Percentiles rank a stretch among this genome's conserved stretches.
phyloP scores from a whole-genome alignment of 2,888 invertebrate species.

The Pherbina coryleti region DNA sequence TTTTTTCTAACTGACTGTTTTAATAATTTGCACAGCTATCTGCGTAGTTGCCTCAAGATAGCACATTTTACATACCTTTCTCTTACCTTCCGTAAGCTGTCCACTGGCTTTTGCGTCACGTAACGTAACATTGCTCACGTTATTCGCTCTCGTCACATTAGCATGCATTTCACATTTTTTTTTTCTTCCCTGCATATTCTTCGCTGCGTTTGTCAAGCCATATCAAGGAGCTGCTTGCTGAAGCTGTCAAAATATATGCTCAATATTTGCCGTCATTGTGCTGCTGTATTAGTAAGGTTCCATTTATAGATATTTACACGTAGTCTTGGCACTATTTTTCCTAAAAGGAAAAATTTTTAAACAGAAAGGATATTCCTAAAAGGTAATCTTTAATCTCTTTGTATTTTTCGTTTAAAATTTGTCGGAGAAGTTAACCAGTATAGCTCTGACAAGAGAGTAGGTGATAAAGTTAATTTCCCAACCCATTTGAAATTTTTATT shows the following conservation, averaged over 20 bases:
- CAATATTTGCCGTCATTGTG: constrained; percentile 22
- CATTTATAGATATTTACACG: background rate
- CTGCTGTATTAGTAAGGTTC: background rate
- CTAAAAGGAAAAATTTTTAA: background rate
- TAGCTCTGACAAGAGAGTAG: no score
- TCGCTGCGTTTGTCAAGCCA: background rate
- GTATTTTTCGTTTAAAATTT: no score
- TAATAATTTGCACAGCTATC: background rate
- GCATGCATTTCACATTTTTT: constrained; percentile 23
- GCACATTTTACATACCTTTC: background rate
- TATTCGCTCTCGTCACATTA: constrained; percentile 22
- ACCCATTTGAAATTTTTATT: no score
- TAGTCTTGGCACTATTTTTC: background rate
- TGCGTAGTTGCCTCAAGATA: background rate
- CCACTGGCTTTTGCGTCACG: background rate
- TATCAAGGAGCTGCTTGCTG: constrained; percentile 7
- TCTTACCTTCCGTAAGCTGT: background rate
- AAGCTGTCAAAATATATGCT: constrained; percentile 32
- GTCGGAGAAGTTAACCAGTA: no score
- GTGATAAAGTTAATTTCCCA: no score
- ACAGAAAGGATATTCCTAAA: no score
- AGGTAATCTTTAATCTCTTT: no score
- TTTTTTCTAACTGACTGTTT: no score
- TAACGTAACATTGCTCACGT: constrained; percentile 18
- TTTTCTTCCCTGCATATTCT: background rate